These are phyloP conservation scores for Drosophila buzzatii DNA, from an alignment of 2,888 invertebrate genomes.

Conservation along the genomic window DNA sequence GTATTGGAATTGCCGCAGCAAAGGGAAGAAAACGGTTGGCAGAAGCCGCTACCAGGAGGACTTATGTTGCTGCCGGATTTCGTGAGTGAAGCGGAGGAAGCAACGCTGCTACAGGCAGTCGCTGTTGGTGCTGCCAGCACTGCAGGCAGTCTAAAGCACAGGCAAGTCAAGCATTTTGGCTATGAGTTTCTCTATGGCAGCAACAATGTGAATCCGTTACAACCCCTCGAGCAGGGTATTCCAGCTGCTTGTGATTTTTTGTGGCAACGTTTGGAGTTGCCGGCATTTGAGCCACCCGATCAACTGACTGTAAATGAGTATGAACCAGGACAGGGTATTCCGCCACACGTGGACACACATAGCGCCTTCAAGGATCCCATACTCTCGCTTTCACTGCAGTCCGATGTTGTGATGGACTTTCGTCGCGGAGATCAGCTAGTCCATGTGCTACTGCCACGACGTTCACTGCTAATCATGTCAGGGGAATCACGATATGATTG, in stretches of 20 bases:
- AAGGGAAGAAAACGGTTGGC: constrained; percentile 73
- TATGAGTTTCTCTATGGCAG: constrained; percentile 95
- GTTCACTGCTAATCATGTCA: constrained; percentile 92
- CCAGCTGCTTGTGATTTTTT: constrained; percentile 90
- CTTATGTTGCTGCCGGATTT: constrained; percentile 90
- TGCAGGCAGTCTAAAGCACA: constrained; percentile 89
- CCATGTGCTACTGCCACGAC: constrained; percentile 88
- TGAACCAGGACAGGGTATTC: constrained; percentile 95
- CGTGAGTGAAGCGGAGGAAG: constrained; percentile 90
- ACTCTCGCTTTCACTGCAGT: constrained; percentile 92
- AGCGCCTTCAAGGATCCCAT: constrained; percentile 96
- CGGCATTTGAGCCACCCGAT: constrained; percentile 87
- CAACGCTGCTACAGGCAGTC: constrained; percentile 87
- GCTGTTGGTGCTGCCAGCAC: constrained; percentile 84
- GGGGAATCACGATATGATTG: constrained; percentile 93
- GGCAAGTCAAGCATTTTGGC: constrained; percentile 95
- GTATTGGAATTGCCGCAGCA: constrained; percentile 64
- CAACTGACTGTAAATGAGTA: constrained; percentile 95
- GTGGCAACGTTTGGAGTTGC: constrained; percentile 85
- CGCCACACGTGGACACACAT: constrained; percentile 97
- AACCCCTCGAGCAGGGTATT: constrained; percentile 89
- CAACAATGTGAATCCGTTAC: constrained; percentile 92
- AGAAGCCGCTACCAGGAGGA: constrained; percentile 88
- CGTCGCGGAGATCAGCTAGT: constrained; percentile 88
- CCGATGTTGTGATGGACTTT: constrained; percentile 96